A percentile compares a stretch with the other conserved stretches of the same genome.
Evolutionary conservation across 2,797 vertebrate genomes (phyloP).

Genomic region (Muscicapa striata): DNA sequence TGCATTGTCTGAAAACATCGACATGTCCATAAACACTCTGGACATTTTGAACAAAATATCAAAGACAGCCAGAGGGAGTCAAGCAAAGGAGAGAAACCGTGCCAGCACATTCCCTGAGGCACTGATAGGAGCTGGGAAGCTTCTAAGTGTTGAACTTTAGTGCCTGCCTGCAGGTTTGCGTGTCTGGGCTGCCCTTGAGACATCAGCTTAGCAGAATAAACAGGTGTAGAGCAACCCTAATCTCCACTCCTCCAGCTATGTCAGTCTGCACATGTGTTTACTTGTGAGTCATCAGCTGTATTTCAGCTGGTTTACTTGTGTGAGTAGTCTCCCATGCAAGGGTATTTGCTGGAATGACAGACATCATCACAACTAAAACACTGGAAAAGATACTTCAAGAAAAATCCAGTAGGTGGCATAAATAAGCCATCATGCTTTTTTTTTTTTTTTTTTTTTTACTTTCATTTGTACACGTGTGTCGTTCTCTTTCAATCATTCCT

Average conservation of each 20-base stretch:
- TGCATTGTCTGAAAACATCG: neutral
- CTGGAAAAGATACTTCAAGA: slow-evolving; percentile 15
- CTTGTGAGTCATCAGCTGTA: fast-evolving
- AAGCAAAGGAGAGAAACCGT: neutral
- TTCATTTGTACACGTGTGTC: neutral
- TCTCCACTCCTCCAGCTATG: neutral
- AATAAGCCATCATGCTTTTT: neutral
- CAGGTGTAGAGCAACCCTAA: neutral
- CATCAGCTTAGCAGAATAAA: neutral
- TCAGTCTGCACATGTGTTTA: neutral
- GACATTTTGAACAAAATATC: neutral
- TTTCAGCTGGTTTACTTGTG: neutral
- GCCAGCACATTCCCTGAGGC: neutral
- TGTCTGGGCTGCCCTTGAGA: neutral
- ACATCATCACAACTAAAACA: fast-evolving
- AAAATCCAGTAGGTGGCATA: slow-evolving; percentile 71
- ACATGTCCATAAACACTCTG: neutral
- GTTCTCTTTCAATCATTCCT: neutral
- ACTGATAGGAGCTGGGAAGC: neutral
- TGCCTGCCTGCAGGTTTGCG: neutral
- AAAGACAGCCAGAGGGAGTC: neutral
- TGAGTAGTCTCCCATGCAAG: no score
- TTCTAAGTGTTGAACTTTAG: neutral
- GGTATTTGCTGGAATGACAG: neutral
- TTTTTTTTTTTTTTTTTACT: neutral